These are phyloP conservation scores for Cichladusa arquata DNA, from an alignment of 2,113 vertebrate species.

Conservation along the genomic window DNA sequence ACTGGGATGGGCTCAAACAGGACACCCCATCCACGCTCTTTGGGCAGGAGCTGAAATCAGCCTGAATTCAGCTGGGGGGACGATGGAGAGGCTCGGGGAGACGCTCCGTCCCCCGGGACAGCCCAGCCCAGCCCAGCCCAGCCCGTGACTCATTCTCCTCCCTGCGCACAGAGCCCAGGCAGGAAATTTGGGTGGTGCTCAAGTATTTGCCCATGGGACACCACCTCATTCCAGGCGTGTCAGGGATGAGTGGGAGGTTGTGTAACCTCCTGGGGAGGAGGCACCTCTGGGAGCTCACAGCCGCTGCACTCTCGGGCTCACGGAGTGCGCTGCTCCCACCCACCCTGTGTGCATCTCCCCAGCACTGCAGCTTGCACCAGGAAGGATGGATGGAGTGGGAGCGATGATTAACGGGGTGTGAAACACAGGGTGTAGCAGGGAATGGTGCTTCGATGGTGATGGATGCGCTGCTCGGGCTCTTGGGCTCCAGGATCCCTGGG, in stretches of 20 bases:
- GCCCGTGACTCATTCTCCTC: conserved; percentile 55
- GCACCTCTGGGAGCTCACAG: neutral
- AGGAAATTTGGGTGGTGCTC: conserved; percentile 63
- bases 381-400: neutral
- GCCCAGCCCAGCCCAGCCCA: neutral
- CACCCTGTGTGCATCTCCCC: neutral
- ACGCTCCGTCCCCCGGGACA: neutral
- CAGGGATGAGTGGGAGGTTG: conserved; percentile 28
- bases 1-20: neutral
- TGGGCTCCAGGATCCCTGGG: neutral
- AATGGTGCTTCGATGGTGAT: neutral
- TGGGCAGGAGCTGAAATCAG: neutral
- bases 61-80: rapidly evolving
- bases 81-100: rapidly evolving
- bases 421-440: neutral
- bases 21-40: rapidly evolving
- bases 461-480: neutral
- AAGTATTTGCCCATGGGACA: conserved; percentile 49
- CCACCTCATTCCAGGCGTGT: conserved; percentile 68
- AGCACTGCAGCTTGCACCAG: neutral
- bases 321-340: neutral
- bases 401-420: rapidly evolving
- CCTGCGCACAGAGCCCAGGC: neutral
- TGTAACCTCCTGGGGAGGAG: conserved; percentile 30
- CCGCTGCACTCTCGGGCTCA: neutral